Evolutionary conservation across 64 coral and sea anemone genomes (phyloP).

Genomic region (Trachythela sp.): DNA sequence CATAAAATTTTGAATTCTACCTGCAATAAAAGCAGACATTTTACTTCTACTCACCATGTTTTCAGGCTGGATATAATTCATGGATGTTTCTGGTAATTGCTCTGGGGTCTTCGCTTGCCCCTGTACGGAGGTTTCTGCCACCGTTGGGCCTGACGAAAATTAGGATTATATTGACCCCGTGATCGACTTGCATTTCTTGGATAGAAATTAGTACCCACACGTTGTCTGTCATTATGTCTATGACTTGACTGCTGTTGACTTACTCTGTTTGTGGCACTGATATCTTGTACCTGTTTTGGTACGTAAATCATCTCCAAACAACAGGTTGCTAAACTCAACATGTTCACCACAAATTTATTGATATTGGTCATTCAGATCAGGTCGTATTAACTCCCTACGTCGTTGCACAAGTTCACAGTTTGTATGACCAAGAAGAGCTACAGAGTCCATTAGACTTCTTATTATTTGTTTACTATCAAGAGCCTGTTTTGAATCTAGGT

Average conservation of each 20-base stretch:
- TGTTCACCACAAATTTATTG: constrained; percentile 48
- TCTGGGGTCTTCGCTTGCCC: background rate
- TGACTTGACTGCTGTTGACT: too few species aligned
- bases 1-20: background rate
- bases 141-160: too few species aligned
- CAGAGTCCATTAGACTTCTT: too few species aligned
- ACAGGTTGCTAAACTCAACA: constrained; percentile 15
- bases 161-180: too few species aligned
- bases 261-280: background rate
- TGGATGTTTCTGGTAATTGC: background rate
- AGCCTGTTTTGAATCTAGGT: background rate
- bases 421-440: constrained; percentile 20
- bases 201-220: too few species aligned
- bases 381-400: constrained; percentile 34
- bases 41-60: background rate
- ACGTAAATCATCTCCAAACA: constrained; percentile 52
- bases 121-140: too few species aligned
- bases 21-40: background rate
- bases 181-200: too few species aligned
- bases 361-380: constrained; percentile 39
- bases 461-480: too few species aligned
- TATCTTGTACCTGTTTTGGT: background rate
- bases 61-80: background rate
- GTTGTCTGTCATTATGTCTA: too few species aligned
- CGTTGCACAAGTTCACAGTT: constrained; percentile 35